A percentile compares a stretch with the other conserved stretches of the same genome.
Evolutionary conservation across 2,113 vertebrate genomes (phyloP).

Genomic region (Noctilio leporinus): DNA sequence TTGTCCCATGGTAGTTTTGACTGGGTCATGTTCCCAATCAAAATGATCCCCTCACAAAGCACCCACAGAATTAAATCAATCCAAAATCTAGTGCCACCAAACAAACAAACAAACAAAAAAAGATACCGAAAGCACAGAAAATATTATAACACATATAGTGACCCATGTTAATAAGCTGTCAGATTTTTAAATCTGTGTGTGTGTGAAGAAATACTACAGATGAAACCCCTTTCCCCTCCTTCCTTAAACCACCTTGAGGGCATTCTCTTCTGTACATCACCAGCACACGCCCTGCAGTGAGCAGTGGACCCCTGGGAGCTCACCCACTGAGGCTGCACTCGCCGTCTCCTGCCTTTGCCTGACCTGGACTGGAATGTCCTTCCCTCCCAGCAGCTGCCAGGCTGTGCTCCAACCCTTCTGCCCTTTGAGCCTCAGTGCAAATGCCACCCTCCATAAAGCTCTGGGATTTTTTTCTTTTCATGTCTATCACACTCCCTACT

Average conservation of each 20-base stretch:
- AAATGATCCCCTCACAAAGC: background rate
- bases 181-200: background rate
- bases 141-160: background rate
- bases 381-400: background rate
- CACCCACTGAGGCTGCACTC: background rate
- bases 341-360: background rate
- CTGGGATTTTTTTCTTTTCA: background rate
- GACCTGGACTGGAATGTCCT: fast-evolving
- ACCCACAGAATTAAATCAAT: background rate
- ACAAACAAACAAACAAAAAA: background rate
- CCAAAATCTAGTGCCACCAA: background rate
- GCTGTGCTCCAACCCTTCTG: background rate
- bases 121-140: background rate
- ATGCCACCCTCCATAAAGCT: background rate
- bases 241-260: background rate
- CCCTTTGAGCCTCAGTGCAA: background rate
- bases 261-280: background rate
- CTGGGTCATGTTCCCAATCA: background rate
- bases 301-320: background rate
- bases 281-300: background rate
- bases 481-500: background rate
- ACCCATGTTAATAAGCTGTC: background rate
- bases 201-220: background rate
- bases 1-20: background rate
- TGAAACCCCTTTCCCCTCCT: background rate